Evolutionary conservation across 2,113 vertebrate species (phyloP).

Genomic region (Procavia capensis): DNA sequence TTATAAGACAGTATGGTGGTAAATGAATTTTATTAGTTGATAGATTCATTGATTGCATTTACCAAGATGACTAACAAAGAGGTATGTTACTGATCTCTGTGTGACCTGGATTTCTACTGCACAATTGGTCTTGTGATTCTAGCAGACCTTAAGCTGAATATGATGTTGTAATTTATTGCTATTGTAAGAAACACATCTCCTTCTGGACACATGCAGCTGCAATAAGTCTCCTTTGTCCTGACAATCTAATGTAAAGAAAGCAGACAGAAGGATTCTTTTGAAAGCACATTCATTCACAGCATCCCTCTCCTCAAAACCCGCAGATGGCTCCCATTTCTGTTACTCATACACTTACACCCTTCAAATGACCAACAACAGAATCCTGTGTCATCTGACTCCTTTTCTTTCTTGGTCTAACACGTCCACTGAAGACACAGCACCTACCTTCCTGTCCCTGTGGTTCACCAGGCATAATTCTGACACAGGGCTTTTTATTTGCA

Average conservation of each 20-base stretch:
- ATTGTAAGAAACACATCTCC: neutral
- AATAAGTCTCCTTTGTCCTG: neutral
- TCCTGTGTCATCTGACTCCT: neutral
- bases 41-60: neutral
- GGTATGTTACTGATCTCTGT: conserved; percentile 23
- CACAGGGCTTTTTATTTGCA: neutral
- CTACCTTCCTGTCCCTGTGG: neutral
- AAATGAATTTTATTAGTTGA: neutral
- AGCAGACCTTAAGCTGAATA: conserved; percentile 40
- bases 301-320: too few species aligned
- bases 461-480: too few species aligned
- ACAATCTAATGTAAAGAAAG: neutral
- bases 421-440: neutral
- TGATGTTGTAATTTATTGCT: neutral
- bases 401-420: neutral
- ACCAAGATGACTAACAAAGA: conserved; percentile 24
- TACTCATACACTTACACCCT: neutral
- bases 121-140: conserved; percentile 46
- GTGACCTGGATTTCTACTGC: conserved; percentile 5
- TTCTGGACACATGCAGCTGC: neutral
- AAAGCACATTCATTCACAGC: neutral
- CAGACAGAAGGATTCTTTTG: neutral
- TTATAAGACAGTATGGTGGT: neutral
- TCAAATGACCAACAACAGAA: neutral
- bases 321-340: neutral